Evolutionary conservation across 2,888 invertebrate species (phyloP).

Genomic region (Euclidia mi): DNA sequence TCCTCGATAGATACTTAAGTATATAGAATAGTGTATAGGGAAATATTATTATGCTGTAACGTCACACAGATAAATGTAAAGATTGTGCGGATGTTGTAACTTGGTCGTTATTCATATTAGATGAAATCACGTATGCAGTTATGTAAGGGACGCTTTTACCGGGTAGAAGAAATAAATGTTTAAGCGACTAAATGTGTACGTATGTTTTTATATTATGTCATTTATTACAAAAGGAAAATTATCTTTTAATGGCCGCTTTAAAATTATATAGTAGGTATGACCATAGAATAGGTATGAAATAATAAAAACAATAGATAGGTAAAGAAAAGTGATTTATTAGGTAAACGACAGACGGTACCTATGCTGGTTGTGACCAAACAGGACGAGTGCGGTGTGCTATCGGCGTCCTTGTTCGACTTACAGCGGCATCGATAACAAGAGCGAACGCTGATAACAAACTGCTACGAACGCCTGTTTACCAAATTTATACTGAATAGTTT

Average conservation of each 20-base stretch:
- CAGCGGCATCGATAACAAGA: conserved; percentile 74
- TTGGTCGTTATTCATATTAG: not conserved
- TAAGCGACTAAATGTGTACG: too few species aligned
- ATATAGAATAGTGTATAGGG: too few species aligned
- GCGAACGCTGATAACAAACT: conserved; percentile 66
- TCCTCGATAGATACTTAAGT: too few species aligned
- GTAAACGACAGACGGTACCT: conserved; percentile 48
- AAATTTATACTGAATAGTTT: conserved; percentile 43
- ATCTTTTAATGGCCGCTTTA: too few species aligned
- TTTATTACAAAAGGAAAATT: too few species aligned
- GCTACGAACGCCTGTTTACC: conserved; percentile 59
- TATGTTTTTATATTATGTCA: too few species aligned
- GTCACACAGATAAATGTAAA: too few species aligned
- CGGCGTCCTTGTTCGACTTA: conserved; percentile 84
- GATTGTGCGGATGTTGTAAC: not conserved
- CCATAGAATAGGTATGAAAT: too few species aligned
- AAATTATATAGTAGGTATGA: too few species aligned
- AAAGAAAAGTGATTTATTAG: conserved; percentile 13
- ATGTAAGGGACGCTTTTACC: not conserved
- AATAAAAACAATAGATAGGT: not conserved
- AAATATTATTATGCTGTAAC: too few species aligned
- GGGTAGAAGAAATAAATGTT: too few species aligned
- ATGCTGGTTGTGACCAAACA: conserved; percentile 55
- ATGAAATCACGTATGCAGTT: not conserved
- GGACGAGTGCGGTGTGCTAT: conserved; percentile 69